Evolutionary conservation across 2,797 vertebrate genomes (phyloP).

Genomic region (Smutsia gigantea): DNA sequence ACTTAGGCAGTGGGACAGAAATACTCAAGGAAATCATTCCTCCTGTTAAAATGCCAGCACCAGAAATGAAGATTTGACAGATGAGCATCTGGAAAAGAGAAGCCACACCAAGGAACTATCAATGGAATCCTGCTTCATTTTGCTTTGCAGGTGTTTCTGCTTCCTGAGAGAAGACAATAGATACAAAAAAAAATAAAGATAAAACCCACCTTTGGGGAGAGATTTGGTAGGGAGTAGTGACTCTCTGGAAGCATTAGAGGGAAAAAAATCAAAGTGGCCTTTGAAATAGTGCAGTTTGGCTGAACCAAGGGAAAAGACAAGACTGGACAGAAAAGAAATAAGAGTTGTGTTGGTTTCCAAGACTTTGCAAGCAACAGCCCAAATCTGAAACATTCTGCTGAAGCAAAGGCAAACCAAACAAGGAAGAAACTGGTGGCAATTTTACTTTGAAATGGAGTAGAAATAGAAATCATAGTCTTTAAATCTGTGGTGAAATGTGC

Average conservation of each 20-base stretch:
- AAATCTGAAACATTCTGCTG: neutral
- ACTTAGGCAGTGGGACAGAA: neutral
- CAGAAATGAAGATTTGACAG: neutral
- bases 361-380: neutral
- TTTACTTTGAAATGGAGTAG: slow-evolving; percentile 16
- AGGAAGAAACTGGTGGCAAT: neutral
- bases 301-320: neutral
- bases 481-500: neutral
- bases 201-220: neutral
- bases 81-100: neutral
- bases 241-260: neutral
- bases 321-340: neutral
- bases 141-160: neutral
- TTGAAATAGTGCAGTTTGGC: neutral
- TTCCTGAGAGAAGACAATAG: neutral
- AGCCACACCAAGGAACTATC: neutral
- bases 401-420: neutral
- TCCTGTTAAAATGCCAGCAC: neutral
- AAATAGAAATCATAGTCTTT: neutral
- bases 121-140: neutral
- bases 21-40: neutral
- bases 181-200: neutral
- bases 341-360: neutral
- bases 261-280: neutral
- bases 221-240: neutral